Evolutionary conservation across 2,797 vertebrate species (phyloP).

Genomic region (Eidolon dupreanum): DNA sequence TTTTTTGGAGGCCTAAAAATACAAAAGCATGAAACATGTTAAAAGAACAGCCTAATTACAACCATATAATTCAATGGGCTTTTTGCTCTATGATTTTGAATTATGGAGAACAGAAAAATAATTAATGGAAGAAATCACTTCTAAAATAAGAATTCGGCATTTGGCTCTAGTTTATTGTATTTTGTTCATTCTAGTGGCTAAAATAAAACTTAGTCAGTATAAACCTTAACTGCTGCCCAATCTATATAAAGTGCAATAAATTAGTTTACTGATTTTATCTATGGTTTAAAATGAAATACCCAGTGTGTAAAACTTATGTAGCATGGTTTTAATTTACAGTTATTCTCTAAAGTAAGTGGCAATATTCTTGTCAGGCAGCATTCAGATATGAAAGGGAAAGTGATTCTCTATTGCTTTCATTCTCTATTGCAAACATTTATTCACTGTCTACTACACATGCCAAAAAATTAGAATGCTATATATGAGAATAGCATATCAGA

Average conservation of each 20-base stretch:
- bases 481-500: neutral
- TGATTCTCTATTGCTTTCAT: neutral
- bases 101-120: slow-evolving; percentile 65
- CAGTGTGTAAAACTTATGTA: neutral
- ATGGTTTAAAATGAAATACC: slow-evolving; percentile 46
- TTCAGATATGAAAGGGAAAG: neutral
- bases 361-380: neutral
- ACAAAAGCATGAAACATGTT: slow-evolving; percentile 64
- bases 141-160: slow-evolving; percentile 30
- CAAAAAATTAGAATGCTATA: neutral
- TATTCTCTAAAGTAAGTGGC: neutral
- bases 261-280: slow-evolving; percentile 57
- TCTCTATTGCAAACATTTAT: neutral
- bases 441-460: neutral
- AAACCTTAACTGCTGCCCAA: slow-evolving; percentile 36
- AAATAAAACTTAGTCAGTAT: slow-evolving; percentile 62
- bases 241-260: slow-evolving; percentile 47
- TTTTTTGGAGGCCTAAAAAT: slow-evolving; percentile 27
- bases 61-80: slow-evolving; percentile 32
- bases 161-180: slow-evolving; percentile 35
- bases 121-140: slow-evolving; percentile 71
- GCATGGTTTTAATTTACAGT: neutral
- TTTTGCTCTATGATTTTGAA: slow-evolving; percentile 54
- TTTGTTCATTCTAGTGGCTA: slow-evolving; percentile 53
- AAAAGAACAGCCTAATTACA: slow-evolving; percentile 65